Evolutionary conservation across 2,113 vertebrate species (phyloP).

Genomic region (Misgurnus mizolepis): DNA sequence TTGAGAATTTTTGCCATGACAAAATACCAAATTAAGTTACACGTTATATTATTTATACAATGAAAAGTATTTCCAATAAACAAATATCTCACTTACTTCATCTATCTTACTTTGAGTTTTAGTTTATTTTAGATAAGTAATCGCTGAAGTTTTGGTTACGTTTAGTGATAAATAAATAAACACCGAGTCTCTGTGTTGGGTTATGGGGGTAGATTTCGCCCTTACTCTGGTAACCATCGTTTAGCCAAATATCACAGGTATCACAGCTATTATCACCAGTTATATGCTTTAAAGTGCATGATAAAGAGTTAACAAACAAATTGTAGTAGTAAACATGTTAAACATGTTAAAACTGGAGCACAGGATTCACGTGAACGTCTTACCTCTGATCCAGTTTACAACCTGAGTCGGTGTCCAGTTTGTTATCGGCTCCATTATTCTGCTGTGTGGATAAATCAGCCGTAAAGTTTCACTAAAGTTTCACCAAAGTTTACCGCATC

Average conservation of each 20-base stretch:
- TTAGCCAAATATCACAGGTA: background rate
- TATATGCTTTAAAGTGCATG: background rate
- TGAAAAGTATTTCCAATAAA: no score
- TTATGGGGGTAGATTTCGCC: background rate
- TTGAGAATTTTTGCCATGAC: no score
- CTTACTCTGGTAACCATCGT: background rate
- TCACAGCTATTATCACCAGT: no score
- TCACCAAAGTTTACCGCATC: background rate
- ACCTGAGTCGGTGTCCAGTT: constrained; percentile 71
- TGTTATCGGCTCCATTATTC: constrained; percentile 70
- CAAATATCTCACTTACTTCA: no score
- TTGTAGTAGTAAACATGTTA: background rate
- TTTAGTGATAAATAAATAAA: background rate
- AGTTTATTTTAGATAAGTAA: background rate
- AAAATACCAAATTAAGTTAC: no score
- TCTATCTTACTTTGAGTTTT: no score
- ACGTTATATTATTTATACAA: no score
- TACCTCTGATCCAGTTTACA: constrained; percentile 74
- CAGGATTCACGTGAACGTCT: background rate
- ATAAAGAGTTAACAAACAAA: background rate
- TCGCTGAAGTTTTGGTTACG: background rate
- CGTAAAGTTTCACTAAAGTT: background rate
- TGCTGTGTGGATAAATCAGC: background rate
- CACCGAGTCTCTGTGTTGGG: constrained; percentile 10
- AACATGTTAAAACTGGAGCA: background rate